Conservation (phyloP, 2,797 vertebrate genomes). For the Anguilla pacifica region DNA sequence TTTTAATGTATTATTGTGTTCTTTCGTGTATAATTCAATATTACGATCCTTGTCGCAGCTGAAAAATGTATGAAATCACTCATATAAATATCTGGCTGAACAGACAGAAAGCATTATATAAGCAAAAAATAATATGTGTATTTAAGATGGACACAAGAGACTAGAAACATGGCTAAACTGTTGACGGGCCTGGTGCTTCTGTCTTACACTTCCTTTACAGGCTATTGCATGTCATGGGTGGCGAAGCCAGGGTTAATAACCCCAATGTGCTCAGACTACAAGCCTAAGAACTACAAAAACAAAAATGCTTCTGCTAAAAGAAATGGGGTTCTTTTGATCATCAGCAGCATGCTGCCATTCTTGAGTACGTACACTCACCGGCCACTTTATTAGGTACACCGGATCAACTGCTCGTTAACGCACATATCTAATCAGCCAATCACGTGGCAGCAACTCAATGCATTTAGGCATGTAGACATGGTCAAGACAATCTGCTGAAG, state of each 20-base stretch:
- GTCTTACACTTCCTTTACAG: background rate
- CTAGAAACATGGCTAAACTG: background rate
- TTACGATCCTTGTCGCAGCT: background rate
- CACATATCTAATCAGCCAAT: too few species aligned
- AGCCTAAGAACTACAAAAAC: background rate
- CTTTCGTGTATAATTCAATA: background rate
- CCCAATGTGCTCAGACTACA: background rate
- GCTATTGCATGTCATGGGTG: background rate
- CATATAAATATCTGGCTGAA: background rate
- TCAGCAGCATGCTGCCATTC: background rate
- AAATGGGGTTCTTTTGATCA: background rate
- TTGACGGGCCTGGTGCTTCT: background rate
- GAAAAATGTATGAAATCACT: background rate
- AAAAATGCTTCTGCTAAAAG: background rate
- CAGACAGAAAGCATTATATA: background rate
- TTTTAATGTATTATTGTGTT: too few species aligned
- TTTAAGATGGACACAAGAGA: background rate
- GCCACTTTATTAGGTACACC: too few species aligned
- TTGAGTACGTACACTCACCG: background rate
- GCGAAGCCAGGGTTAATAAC: background rate
- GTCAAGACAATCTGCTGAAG: too few species aligned
- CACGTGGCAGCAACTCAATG: too few species aligned
- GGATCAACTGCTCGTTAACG: too few species aligned
- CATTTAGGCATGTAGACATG: too few species aligned
- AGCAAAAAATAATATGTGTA: background rate